Conservation (phyloP, 2,888 invertebrate genomes). For the Melolontha melolontha region DNA sequence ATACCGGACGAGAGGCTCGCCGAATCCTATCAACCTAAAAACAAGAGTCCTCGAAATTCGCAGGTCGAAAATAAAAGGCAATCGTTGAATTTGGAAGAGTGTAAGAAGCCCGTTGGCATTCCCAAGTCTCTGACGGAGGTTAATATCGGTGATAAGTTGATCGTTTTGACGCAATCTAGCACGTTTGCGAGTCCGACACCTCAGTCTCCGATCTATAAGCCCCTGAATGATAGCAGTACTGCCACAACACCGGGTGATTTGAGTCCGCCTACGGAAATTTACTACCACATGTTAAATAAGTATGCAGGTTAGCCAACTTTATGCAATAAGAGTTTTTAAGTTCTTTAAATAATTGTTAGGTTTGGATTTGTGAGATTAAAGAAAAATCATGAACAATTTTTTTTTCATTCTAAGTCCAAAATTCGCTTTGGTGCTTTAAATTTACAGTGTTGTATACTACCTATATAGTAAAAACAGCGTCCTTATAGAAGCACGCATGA, state of each 20-base stretch:
- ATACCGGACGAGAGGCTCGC: conserved; percentile 22
- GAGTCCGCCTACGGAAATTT: conserved; percentile 65
- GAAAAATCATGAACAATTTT: too few species aligned
- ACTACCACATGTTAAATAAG: conserved; percentile 68
- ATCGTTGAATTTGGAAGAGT: conserved; percentile 59
- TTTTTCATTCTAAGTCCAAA: too few species aligned
- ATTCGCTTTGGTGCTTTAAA: too few species aligned
- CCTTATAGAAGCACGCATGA: too few species aligned
- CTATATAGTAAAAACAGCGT: too few species aligned
- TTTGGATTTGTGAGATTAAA: too few species aligned
- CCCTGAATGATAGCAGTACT: conserved; percentile 58
- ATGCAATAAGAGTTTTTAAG: neutral
- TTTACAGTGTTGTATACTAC: too few species aligned
- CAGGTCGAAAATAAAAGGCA: conserved; percentile 58
- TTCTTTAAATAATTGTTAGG: too few species aligned
- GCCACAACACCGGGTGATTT: conserved; percentile 58
- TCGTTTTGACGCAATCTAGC: conserved; percentile 52
- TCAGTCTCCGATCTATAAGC: conserved; percentile 62
- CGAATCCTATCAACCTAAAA: conserved; percentile 62
- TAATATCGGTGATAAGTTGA: conserved; percentile 56
- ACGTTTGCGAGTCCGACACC: conserved; percentile 59
- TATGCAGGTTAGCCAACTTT: conserved; percentile 56
- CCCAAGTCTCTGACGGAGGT: conserved; percentile 62
- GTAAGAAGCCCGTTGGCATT: conserved; percentile 44
- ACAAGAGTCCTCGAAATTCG: conserved; percentile 62